phyloP scores from a whole-genome alignment of 2,888 invertebrate genomes.

The Ferrisia virgata region DNA sequence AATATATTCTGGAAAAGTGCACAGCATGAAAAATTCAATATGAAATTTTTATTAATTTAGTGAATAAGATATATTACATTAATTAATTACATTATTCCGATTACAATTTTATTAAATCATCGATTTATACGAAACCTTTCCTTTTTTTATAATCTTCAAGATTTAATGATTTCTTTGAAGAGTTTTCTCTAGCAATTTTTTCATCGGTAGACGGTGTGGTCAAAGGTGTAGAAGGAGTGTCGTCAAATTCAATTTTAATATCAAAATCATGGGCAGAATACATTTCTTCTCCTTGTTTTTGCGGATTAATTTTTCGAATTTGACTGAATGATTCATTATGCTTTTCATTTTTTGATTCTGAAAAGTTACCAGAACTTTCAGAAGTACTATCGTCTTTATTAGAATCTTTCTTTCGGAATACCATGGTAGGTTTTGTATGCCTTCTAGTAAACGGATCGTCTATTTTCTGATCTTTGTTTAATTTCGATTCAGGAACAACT shows the following conservation, averaged over 20 bases:
- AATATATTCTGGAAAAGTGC: too few relatives aligned
- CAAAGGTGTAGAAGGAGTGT: background rate
- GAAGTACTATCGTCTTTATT: background rate
- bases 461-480: conserved; percentile 69
- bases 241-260: conserved; percentile 55
- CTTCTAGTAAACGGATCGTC: conserved; percentile 89
- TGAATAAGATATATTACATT: too few relatives aligned
- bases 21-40: too few relatives aligned
- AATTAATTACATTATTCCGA: too few relatives aligned
- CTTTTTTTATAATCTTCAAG: conserved; percentile 91
- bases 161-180: conserved; percentile 80
- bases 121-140: conserved; percentile 69
- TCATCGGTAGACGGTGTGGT: conserved; percentile 1
- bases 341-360: background rate
- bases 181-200: conserved; percentile 61
- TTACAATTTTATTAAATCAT: too few relatives aligned
- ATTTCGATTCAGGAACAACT: conserved; percentile 68
- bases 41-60: too few relatives aligned
- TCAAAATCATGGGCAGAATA: conserved; percentile 85
- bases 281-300: conserved; percentile 49
- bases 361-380: background rate
- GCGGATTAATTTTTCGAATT: background rate
- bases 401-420: conserved; percentile 54
- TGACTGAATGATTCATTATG: background rate
- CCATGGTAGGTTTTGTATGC: conserved; percentile 84